These are phyloP conservation scores for Chondrosia reniformis DNA, from an alignment of 37 sponge, comb jelly and placozoan species.

Conservation along the genomic window DNA sequence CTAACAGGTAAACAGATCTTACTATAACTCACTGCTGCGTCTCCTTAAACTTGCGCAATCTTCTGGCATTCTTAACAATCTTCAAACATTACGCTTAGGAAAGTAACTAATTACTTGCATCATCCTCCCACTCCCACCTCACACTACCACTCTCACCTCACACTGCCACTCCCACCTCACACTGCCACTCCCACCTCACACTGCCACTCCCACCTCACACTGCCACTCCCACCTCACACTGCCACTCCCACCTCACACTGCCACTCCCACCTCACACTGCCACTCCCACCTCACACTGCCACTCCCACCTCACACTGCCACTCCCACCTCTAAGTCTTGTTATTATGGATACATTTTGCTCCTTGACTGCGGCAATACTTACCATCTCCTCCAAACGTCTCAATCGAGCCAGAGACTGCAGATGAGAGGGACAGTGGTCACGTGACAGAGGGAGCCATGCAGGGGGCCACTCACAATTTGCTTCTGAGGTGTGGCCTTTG, in stretches of 20 bases:
- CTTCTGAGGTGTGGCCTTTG: neutral
- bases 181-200: neutral
- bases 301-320: slow-evolving; percentile 1
- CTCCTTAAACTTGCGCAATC: no score
- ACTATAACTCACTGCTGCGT: neutral
- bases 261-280: slow-evolving; percentile 45
- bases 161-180: neutral
- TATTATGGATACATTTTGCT: slow-evolving; percentile 58
- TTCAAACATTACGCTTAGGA: no score
- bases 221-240: slow-evolving; percentile 10
- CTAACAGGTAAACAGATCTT: neutral
- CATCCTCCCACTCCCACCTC: neutral
- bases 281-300: neutral
- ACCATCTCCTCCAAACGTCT: slow-evolving; percentile 66
- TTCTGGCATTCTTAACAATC: no score
- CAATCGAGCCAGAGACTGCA: slow-evolving; percentile 47
- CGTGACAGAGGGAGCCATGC: neutral
- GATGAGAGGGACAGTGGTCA: neutral
- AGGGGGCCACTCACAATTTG: neutral
- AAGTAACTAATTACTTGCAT: neutral
- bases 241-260: slow-evolving; percentile 15
- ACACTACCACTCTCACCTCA: neutral
- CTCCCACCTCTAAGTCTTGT: neutral
- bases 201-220: neutral
- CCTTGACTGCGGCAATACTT: slow-evolving; percentile 60